Evolutionary conservation across 2,797 vertebrate genomes (phyloP).

Genomic region (Hirundo rustica): DNA sequence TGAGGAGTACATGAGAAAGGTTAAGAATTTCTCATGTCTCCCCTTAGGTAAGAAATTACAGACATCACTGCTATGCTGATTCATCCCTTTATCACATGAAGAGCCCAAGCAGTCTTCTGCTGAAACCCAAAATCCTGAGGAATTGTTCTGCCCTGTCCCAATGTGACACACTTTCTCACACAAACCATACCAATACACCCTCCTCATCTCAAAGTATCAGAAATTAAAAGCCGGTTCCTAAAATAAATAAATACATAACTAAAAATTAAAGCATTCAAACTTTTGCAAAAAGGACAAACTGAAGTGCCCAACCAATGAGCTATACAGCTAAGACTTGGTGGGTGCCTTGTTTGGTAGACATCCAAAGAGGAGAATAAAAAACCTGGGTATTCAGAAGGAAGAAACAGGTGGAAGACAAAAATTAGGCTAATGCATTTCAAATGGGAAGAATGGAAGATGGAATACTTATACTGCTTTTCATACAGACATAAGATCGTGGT

Average conservation of each 20-base stretch:
- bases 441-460: not conserved
- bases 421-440: not conserved
- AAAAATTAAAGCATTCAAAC: not conserved
- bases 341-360: not conserved
- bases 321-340: not conserved
- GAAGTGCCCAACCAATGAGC: not conserved
- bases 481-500: not conserved
- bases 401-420: not conserved
- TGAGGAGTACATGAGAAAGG: fast-evolving
- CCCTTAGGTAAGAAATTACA: not conserved
- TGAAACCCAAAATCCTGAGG: not conserved
- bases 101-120: not conserved
- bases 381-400: not conserved
- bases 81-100: not conserved
- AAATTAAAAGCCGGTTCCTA: not conserved
- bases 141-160: not conserved
- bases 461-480: not conserved
- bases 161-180: not conserved
- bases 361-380: not conserved
- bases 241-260: not conserved
- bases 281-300: not conserved
- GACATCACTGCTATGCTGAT: not conserved
- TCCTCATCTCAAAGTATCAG: not conserved
- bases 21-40: not conserved
- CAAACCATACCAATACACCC: not conserved